A percentile compares a stretch with the other conserved stretches of the same genome.
These are phyloP conservation scores for Drosophila neocordata DNA, from an alignment of 1,140 invertebrate species.

Conservation along the genomic window DNA sequence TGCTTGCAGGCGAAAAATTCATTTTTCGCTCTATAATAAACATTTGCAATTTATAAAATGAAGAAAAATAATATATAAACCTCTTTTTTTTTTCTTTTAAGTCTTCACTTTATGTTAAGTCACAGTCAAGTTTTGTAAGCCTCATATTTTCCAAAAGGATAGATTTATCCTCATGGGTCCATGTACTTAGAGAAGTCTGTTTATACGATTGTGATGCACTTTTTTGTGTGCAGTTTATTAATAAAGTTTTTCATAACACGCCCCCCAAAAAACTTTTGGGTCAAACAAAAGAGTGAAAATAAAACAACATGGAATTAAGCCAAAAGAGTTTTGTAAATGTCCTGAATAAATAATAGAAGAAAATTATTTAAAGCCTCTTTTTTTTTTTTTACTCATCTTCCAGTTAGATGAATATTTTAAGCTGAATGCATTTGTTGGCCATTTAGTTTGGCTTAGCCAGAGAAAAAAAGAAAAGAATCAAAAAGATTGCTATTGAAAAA, in stretches of 20 bases:
- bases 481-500: constrained; percentile 9
- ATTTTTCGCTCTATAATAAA: constrained; percentile 57
- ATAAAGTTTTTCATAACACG: constrained; percentile 58
- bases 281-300: constrained; percentile 15
- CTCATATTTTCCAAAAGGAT: constrained; percentile 6
- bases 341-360: constrained; percentile 7
- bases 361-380: constrained; percentile 13
- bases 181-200: constrained; percentile 19
- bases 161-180: constrained; percentile 50
- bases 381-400: background rate
- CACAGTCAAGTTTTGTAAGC: constrained; percentile 4
- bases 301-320: constrained; percentile 11
- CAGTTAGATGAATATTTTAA: constrained; percentile 7
- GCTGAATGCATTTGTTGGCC: constrained; percentile 8
- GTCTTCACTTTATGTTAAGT: background rate
- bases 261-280: too few relatives aligned
- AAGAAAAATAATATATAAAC: constrained; percentile 36
- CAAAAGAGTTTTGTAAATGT: constrained; percentile 1
- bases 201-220: constrained; percentile 40
- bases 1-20: constrained; percentile 50
- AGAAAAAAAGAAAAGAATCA: background rate
- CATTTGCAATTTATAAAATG: constrained; percentile 69
- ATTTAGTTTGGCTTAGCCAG: constrained; percentile 6
- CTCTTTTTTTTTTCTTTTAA: background rate
- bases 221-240: constrained; percentile 74